phyloP scores from a whole-genome alignment of 2,888 invertebrate species.

The Trachelus tabidus region DNA sequence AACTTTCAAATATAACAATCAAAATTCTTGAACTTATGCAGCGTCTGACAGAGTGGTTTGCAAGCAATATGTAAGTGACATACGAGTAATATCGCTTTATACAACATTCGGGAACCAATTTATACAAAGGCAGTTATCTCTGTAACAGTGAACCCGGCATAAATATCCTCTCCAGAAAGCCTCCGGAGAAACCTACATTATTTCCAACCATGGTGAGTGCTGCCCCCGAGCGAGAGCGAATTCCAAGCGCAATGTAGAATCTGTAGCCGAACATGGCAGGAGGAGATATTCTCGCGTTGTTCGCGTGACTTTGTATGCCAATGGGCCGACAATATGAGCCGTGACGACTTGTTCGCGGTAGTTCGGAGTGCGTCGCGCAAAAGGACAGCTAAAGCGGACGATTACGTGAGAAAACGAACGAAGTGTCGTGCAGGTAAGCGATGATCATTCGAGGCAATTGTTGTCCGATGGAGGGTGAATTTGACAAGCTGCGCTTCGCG shows the following conservation, averaged over 20 bases:
- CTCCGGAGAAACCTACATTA: neutral
- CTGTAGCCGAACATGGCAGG: constrained; percentile 47
- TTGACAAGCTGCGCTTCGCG: constrained; percentile 26
- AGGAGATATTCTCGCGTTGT: constrained; percentile 38
- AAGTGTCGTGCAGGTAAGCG: neutral
- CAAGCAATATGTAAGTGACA: neutral
- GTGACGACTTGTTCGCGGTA: constrained; percentile 31
- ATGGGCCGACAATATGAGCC: constrained; percentile 43
- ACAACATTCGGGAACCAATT: neutral
- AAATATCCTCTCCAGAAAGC: neutral
- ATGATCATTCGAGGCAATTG: constrained; percentile 1
- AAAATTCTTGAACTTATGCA: neutral
- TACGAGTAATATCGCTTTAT: neutral
- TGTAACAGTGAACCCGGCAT: neutral
- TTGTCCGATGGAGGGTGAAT: constrained; percentile 21
- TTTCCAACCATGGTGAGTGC: constrained; percentile 4
- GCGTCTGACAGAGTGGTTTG: no score
- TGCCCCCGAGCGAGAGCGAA: constrained; percentile 8
- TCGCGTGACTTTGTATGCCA: constrained; percentile 39
- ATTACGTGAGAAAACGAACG: neutral
- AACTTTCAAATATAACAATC: neutral
- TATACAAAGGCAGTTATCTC: neutral
- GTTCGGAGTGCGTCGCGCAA: constrained; percentile 28
- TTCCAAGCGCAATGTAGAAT: constrained; percentile 16
- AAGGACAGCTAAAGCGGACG: constrained; percentile 16